A percentile compares a stretch with the other conserved stretches of the same genome.
These are phyloP conservation scores for Chaetodon trifascialis DNA, from an alignment of 2,113 vertebrate species.

Conservation along the genomic window DNA sequence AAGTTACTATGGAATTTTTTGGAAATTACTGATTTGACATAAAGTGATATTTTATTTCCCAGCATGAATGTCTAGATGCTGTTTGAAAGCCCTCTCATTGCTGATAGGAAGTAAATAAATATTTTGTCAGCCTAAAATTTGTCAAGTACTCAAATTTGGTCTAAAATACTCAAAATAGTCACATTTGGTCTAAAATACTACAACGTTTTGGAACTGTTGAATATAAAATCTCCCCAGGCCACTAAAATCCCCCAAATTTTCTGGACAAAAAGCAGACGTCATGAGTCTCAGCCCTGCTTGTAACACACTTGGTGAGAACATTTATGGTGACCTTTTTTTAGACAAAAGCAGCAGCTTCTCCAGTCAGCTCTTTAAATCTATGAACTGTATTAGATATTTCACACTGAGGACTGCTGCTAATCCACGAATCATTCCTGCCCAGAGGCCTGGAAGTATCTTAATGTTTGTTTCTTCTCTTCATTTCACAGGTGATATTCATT, in stretches of 20 bases:
- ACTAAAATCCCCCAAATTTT: background rate
- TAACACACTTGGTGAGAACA: background rate
- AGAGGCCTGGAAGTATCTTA: conserved; percentile 25
- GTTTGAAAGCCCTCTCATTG: background rate
- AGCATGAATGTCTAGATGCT: background rate
- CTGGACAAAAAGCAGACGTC: background rate
- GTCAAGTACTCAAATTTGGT: background rate
- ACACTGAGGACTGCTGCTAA: conserved; percentile 25
- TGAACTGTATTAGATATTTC: conserved; percentile 8
- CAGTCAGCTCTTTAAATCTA: conserved; percentile 27
- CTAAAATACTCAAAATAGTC: background rate
- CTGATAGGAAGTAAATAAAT: background rate
- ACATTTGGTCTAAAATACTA: background rate
- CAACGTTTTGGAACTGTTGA: no score
- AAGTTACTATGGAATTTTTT: background rate
- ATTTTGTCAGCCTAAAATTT: background rate
- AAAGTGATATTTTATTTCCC: background rate
- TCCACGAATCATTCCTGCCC: conserved; percentile 13
- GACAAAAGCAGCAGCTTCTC: conserved; percentile 1
- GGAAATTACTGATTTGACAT: background rate
- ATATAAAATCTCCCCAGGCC: background rate
- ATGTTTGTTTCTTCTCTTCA: conserved; percentile 50
- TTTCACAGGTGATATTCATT: conserved; percentile 44
- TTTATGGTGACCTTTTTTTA: conserved; percentile 11
- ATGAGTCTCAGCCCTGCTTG: background rate